Percentiles rank a stretch among this genome's conserved stretches.
phyloP scores from a whole-genome alignment of 1,140 invertebrate species.

The Hycleus phaleratus region DNA sequence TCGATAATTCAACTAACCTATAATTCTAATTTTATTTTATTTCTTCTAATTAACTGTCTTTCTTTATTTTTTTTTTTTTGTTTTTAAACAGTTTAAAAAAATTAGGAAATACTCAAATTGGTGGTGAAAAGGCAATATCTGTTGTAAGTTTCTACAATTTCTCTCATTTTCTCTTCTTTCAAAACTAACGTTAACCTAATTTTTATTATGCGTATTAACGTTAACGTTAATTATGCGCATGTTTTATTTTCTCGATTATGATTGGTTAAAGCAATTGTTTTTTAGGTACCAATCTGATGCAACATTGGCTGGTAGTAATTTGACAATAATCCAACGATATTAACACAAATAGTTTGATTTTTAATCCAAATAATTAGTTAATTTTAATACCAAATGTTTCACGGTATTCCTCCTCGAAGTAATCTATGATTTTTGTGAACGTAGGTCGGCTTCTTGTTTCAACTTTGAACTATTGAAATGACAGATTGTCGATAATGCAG shows the following conservation, averaged over 20 bases:
- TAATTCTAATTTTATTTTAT: background rate
- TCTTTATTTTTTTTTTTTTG: constrained; percentile 1
- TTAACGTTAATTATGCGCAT: background rate
- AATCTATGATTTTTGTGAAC: too few relatives aligned
- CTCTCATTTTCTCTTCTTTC: too few relatives aligned
- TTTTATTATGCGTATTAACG: background rate
- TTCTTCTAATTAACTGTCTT: background rate
- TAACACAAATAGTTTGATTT: too few relatives aligned
- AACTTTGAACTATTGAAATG: too few relatives aligned
- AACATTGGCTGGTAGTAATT: background rate
- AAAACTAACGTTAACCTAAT: background rate
- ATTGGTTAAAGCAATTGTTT: background rate
- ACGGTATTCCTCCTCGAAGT: too few relatives aligned
- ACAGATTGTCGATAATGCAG: too few relatives aligned
- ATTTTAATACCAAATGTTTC: too few relatives aligned
- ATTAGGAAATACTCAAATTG: constrained; percentile 1
- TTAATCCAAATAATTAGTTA: too few relatives aligned
- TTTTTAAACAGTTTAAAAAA: constrained; percentile 12
- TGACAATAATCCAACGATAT: too few relatives aligned
- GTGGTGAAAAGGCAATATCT: background rate
- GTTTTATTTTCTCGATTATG: background rate
- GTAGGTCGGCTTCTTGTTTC: too few relatives aligned
- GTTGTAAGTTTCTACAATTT: background rate
- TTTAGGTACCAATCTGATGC: constrained; percentile 3
- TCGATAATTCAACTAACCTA: too few relatives aligned